Base-by-base conservation (phyloP, 2,113 vertebrate genomes). In the Salminus brasiliensis region DNA sequence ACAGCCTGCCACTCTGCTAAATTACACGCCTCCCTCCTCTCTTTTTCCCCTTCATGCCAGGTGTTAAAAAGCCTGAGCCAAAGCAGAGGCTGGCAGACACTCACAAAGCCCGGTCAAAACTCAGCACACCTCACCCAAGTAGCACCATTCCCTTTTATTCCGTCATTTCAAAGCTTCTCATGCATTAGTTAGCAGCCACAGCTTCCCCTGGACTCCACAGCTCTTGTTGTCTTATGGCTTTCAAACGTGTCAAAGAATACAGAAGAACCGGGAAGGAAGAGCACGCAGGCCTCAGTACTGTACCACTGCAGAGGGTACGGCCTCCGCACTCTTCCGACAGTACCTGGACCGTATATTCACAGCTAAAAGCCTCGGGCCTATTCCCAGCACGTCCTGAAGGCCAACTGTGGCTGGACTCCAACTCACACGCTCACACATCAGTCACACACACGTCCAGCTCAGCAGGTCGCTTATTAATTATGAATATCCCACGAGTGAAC, bases 141-240 rank as follows among this genome's bases (percentile, higher is more conserved):
- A 21, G 11, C 71, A 21, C 7, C 8, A 34, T 9, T 29, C 25
- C 8, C 21, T 34, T 67, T 81, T 10, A 39, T 70, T 53, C 43
- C 41, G 21, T 30, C 25, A 32, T 63, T 68, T 52, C 65, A 30
- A 32, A 70, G 27, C n/a, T 29, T 18, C 52, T 63, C 79, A 76
- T 71, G 36, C 53, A 52, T 76, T 43, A 63, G 23, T 81, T 23
- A 71, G 5, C 0, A 12, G 11, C 2, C 39, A 23, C 15, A 53
- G 13, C 11, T 27, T 36, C 52, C 41, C 12, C 66, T 60, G 29
- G 43, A 30, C 55, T 41, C 10, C 30, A 5, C 21, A 8, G 34
- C 63, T 0, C 30, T 32, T n/a, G n/a, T n/a, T n/a, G n/a, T 49
- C n/a, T 36, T 36, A 21, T 67, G 49, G 60, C 47, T 57, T 3